These are phyloP conservation scores for Mellilla xanthometata DNA, from an alignment of 2,888 invertebrate species.

Conservation along the genomic window DNA sequence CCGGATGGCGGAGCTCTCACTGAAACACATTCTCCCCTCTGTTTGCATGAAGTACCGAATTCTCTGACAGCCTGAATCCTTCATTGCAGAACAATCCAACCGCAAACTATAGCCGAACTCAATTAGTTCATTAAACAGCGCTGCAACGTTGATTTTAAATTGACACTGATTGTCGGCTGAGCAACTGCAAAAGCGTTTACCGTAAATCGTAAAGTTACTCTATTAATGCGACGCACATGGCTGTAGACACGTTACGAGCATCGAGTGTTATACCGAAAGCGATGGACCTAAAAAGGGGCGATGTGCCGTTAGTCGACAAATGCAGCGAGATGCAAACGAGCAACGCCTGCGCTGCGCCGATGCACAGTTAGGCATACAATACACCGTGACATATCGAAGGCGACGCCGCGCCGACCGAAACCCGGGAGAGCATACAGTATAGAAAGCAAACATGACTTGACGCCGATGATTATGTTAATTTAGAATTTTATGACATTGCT, in stretches of 20 bases:
- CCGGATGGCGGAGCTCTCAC: conserved; percentile 67
- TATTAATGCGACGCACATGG: conserved; percentile 30
- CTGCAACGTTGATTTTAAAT: not conserved
- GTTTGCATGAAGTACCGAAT: conserved; percentile 61
- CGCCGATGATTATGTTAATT: conserved; percentile 45
- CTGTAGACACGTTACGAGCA: conserved; percentile 30
- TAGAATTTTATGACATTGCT: conserved; percentile 34
- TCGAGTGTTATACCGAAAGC: conserved; percentile 48
- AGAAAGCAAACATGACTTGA: conserved; percentile 48
- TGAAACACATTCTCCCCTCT: conserved; percentile 71
- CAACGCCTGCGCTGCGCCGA: conserved; percentile 30
- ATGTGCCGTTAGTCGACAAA: conserved; percentile 58
- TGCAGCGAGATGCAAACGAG: conserved; percentile 60
- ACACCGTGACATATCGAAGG: conserved; percentile 46
- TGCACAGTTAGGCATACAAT: conserved; percentile 53
- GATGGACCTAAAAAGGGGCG: conserved; percentile 56
- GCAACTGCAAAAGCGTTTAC: conserved; percentile 10
- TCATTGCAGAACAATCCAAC: conserved; percentile 43
- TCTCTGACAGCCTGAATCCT: conserved; percentile 47
- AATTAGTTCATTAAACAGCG: conserved; percentile 9
- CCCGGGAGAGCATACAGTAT: conserved; percentile 38
- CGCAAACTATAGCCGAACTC: conserved; percentile 8
- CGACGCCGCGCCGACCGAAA: conserved; percentile 39
- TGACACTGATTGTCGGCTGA: conserved; percentile 16
- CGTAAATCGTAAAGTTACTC: conserved; percentile 9